Conservation (phyloP, 2,113 vertebrate species). For the Phodopus roborovskii region DNA sequence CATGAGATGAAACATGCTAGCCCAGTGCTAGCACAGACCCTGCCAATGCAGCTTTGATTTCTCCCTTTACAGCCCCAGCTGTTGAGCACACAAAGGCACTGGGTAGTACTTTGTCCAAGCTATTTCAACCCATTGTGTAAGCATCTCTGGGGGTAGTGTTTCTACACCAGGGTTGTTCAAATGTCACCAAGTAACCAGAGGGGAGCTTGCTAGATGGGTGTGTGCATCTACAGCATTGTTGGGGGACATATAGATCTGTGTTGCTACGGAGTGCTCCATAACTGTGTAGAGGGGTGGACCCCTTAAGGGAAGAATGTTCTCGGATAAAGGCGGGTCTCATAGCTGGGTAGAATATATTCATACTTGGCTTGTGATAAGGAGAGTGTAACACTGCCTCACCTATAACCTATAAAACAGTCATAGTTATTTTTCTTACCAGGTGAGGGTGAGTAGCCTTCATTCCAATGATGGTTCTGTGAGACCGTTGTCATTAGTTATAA, state of each 20-base stretch:
- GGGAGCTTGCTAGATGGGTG: background rate
- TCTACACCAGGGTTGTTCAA: background rate
- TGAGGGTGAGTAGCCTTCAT: background rate
- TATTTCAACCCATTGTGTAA: background rate
- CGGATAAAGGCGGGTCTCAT: background rate
- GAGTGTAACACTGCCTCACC: background rate
- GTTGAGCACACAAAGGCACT: background rate
- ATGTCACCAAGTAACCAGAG: background rate
- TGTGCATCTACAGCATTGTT: background rate
- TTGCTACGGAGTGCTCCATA: background rate
- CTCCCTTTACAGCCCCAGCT: background rate
- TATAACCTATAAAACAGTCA: background rate
- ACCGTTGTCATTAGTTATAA: background rate
- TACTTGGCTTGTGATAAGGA: background rate
- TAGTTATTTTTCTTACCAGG: background rate
- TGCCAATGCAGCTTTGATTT: background rate
- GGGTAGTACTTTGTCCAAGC: background rate
- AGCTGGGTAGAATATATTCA: background rate
- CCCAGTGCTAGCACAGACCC: background rate
- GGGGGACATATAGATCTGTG: background rate
- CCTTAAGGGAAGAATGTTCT: background rate
- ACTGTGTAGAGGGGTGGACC: background rate
- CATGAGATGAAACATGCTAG: accelerated
- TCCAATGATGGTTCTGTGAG: background rate
- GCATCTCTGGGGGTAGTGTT: background rate